Base-by-base conservation (phyloP, 1,140 invertebrate genomes). In the Drosophila rufa region DNA sequence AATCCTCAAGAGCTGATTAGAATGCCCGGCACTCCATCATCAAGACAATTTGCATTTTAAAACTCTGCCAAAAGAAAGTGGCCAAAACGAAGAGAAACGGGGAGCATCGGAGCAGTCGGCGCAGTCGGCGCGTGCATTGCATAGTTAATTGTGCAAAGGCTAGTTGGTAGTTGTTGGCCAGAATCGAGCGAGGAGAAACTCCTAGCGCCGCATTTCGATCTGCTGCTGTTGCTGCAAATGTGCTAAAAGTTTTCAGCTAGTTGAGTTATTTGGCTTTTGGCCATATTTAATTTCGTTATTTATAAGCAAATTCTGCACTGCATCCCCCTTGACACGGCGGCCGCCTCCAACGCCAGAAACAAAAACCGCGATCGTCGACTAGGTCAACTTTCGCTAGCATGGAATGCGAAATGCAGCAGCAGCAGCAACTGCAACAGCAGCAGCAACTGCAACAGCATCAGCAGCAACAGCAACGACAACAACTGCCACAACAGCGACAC, bases 321-420 rank as follows among this genome's bases (percentile, higher is more conserved):
- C 62, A 48, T 51, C 57, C 36, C 30, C 60, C 60, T 40, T 43
- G 51, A 47, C 57, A 36, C 55, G 38, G 46, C 67, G 11, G 42
- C 69, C 71, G 58, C 67, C 71, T 58, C 60, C 70, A 66, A 56
- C 74, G 53, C 64, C 55, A 77, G 15, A 75, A 76, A 75, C 59
- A 75, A 76, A 76, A 78, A 89, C 81, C 84, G 82, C 82, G 78
- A 90, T 77, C 78, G 85, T 90, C 85, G 85, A 90, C 85, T 90
- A 90, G 85, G 85, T 90, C 85, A 90, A 90, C 85, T 90, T 90
- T 90, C 85, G 85, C 85, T 90, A 90, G 81, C 85, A 90, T 90
- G 85, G 85, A 90, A 90, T 90, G 85, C 85, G 81, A 90, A 90
- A 90, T 90, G 85, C 85, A 84, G 71, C 83, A 86, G 43, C 82